phyloP scores from a whole-genome alignment of 2,888 invertebrate species.

The Nemurella pictetii region DNA sequence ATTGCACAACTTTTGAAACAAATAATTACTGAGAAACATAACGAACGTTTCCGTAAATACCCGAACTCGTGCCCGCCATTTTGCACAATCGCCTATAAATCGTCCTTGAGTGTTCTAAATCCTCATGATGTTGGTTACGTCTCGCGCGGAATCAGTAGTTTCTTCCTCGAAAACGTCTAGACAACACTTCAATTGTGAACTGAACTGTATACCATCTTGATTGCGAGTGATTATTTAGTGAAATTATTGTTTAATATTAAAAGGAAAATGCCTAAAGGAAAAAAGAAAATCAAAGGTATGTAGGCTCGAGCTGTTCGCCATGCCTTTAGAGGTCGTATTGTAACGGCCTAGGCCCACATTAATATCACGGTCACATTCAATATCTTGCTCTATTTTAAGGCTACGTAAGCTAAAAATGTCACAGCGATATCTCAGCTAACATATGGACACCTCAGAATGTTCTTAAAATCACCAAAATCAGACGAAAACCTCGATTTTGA shows the following conservation, averaged over 20 bases:
- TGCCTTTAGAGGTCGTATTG: slow-evolving; percentile 46
- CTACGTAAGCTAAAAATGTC: background rate
- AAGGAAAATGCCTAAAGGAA: slow-evolving; percentile 73
- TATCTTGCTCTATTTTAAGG: background rate
- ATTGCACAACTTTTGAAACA: background rate
- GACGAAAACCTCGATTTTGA: background rate
- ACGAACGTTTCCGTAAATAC: background rate
- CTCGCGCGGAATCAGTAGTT: slow-evolving; percentile 65
- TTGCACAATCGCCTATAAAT: background rate
- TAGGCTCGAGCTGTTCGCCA: slow-evolving; percentile 58
- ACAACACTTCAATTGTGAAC: slow-evolving; percentile 71
- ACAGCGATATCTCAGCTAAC: background rate
- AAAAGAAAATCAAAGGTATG: slow-evolving; percentile 68
- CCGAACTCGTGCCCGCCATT: background rate
- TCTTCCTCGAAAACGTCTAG: slow-evolving; percentile 71
- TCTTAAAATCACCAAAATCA: background rate
- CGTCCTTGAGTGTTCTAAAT: slow-evolving; percentile 38
- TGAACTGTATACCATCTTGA: slow-evolving; percentile 80
- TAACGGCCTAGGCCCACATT: background rate
- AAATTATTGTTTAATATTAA: slow-evolving; percentile 53
- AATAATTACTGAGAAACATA: background rate
- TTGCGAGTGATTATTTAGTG: slow-evolving; percentile 64
- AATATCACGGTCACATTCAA: background rate
- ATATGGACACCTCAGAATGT: background rate
- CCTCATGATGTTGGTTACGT: slow-evolving; percentile 74